Base-by-base conservation (phyloP, 2,797 vertebrate species). In the Acrocephalus scirpaceus region DNA sequence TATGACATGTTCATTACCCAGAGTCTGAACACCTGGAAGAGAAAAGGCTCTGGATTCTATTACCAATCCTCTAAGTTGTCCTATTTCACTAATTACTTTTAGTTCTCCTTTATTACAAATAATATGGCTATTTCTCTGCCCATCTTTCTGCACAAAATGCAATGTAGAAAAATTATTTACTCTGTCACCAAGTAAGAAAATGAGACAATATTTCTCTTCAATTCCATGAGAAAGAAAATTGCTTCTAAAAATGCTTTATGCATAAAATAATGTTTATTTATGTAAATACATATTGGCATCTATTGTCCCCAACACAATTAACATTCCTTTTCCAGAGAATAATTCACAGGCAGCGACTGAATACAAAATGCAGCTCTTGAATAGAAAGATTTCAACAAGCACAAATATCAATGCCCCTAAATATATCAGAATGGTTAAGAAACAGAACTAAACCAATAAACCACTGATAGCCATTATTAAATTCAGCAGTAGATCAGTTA, bases 1-100 rank as follows among this genome's bases (percentile, higher is more conserved):
- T 97, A 96, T 74, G 88, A 96, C 88, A 90, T 16, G 42, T 85
- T 87, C 83, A 90, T 96, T 90, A 92, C 45, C 61, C 86, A 61
- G 42, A 32, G 61, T n/a, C 77, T 85, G 83, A 93, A 94, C 93
- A 96, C 93, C 95, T 95, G 96, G 90, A 83, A 78, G 45, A 85
- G 80, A 90, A 95, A 94, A 92, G 81, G 38, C 85, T 90, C 66
- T 81, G 90, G 91, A 89, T 94, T 95, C 83, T 90, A 70, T 93
- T 93, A 92, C 77, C 67, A 90, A 60, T 75, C 80, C 80, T 79
- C 73, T 61, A 53, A 95, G 65, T 22, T 76, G 57, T 77, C 42
- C 45, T 56, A 77, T 78, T 88, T 70, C 34, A 45, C 81, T 92
- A 91, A 96, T 93, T 93, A 86, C 34, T 82, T 95, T 65, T 73